Conservation (phyloP, 2,113 vertebrate species). For the Gulo gulo region DNA sequence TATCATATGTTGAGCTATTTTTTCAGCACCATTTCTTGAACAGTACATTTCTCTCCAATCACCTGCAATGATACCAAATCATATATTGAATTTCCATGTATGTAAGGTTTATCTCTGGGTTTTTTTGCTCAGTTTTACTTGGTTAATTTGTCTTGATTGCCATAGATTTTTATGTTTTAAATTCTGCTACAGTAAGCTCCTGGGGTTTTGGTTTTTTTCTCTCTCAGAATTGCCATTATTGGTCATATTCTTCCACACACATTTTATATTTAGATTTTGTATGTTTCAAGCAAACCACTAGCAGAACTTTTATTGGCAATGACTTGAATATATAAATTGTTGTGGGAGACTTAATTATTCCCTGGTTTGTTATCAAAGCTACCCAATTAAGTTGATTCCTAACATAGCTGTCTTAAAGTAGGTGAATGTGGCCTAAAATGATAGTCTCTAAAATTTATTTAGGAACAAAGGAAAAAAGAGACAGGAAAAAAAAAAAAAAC, state of each 20-base stretch:
- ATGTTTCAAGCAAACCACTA: background rate
- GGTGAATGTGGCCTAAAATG: background rate
- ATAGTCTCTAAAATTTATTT: background rate
- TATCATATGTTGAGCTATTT: background rate
- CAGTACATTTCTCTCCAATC: background rate
- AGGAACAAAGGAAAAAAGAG: background rate
- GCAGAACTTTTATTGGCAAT: background rate
- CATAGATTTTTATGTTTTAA: background rate
- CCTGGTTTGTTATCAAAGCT: background rate
- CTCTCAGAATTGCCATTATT: background rate
- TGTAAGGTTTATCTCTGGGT: background rate
- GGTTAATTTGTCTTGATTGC: background rate
- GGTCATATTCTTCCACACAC: background rate
- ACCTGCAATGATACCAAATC: background rate
- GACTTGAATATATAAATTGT: background rate
- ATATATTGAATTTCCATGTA: background rate
- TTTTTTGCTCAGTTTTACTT: background rate
- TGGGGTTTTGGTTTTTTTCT: background rate
- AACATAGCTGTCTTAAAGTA: background rate
- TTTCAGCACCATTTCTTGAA: background rate
- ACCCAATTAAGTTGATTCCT: background rate
- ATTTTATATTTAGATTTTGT: background rate
- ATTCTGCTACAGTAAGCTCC: background rate
- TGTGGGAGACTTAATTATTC: background rate
- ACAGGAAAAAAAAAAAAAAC: background rate